phyloP scores from a whole-genome alignment of 1,140 invertebrate genomes.

The Periplaneta americana region DNA sequence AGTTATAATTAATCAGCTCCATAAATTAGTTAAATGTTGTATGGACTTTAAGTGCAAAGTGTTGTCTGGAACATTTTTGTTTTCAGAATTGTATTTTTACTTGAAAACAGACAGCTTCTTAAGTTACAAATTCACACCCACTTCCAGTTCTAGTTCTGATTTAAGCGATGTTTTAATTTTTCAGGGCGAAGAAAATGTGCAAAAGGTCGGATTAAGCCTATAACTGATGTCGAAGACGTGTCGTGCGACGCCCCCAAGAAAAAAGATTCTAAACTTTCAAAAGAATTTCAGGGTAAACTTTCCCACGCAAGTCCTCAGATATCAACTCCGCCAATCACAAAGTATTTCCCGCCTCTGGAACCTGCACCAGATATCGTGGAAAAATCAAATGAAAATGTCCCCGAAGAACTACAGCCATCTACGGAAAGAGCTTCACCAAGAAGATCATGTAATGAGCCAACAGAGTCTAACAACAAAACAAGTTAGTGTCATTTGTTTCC shows the following conservation, averaged over 20 bases:
- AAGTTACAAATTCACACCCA: no score
- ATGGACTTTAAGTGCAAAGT: no score
- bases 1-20: no score
- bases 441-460: background rate
- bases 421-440: background rate
- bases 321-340: background rate
- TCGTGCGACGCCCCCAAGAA: conserved; percentile 7
- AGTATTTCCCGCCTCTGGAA: background rate
- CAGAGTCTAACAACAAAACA: background rate
- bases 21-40: no score
- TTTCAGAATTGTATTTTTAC: no score
- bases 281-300: conserved; percentile 24
- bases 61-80: no score
- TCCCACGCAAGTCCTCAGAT: conserved; percentile 24
- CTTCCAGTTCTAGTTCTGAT: no score
- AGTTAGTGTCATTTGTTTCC: background rate
- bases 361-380: background rate
- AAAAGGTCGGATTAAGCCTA: background rate
- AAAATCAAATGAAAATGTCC: background rate
- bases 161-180: no score
- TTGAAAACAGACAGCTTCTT: no score
- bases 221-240: background rate
- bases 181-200: conserved; percentile 8
- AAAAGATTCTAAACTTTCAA: conserved; percentile 15
- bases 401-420: background rate